Evolutionary conservation across 2,797 vertebrate genomes (phyloP), one percentile per base, ranked within the genome.

Genomic region (Falco berigora): DNA sequence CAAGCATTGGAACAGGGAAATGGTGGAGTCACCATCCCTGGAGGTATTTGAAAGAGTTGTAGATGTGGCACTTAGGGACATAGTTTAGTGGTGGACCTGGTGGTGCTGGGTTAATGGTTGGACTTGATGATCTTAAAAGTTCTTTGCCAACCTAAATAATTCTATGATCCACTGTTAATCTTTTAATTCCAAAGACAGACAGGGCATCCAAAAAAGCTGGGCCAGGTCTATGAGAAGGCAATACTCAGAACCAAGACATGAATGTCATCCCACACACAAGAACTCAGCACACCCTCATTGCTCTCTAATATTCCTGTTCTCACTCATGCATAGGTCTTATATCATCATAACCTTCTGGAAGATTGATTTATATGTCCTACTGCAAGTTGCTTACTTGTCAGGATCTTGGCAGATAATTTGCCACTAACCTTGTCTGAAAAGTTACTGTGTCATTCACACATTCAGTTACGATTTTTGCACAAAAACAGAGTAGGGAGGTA

Each of bases 341-440:
- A 95, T 81, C 61, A 89, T 77, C 81, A 91, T 62, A 94, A 88
- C 77, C 68, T 94, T 75, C 71, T 75, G 25, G 25, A 94, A 89
- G 81, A 96, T 10, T 91, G 91, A 96, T 91, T 89, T 77, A 86
- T 87, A 71, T 85, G n/a, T 79, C 83, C 71, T 59, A 6, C 63
- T 67, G 58, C 27, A 94, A 93, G 63, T 81, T 82, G 67, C 84
- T 92, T 95, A 88, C 94, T 91, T 85, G 84, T 67, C 92, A 93
- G 58, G n/a, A 73, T 85, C 84, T 82, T 93, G 88, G 84, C 84
- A 96, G 72, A 72, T 72, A 58, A 91, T 87, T 64, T 80, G 72
- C 75, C 50, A 69, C 86, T 92, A 96, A 91, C 92, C 78, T 94
- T 87, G 55, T 82, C 94, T 88, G 64, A 72, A 81, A 93, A 96